Evolutionary conservation across 53 echinoderm and acorn worm species (phyloP).

Genomic region (Holothuria scabra): DNA sequence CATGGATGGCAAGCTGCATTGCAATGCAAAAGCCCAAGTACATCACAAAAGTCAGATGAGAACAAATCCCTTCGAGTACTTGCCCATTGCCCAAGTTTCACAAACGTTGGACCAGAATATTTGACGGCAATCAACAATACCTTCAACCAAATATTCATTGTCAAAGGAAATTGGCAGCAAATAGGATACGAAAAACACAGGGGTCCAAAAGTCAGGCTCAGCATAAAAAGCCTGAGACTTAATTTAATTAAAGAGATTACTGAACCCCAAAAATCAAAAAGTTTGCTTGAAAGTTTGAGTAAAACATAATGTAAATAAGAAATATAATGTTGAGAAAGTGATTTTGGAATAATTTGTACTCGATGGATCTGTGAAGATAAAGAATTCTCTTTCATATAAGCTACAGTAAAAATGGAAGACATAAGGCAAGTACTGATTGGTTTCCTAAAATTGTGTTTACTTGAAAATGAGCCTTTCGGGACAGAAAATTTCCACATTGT

Average conservation of each 20-base stretch:
- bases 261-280: background rate
- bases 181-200: constrained; percentile 65
- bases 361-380: no score
- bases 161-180: constrained; percentile 24
- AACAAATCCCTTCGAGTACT: constrained; percentile 94
- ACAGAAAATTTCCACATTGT: no score
- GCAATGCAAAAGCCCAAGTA: constrained; percentile 81
- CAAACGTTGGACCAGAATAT: constrained; percentile 92
- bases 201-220: constrained; percentile 62
- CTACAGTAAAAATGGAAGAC: no score
- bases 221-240: constrained; percentile 48
- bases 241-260: constrained; percentile 56
- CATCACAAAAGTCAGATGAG: constrained; percentile 78
- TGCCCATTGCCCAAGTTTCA: constrained; percentile 98
- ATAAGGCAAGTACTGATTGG: no score
- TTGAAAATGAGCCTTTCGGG: no score
- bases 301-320: no score
- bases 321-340: no score
- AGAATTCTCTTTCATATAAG: no score
- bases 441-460: no score
- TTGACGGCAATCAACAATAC: constrained; percentile 62
- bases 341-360: no score
- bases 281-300: background rate
- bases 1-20: constrained; percentile 84
- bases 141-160: constrained; percentile 60